Evolutionary conservation across 2,113 vertebrate species (phyloP), one percentile per base, ranked within the genome.

Genomic region (Oryzias woworae): DNA sequence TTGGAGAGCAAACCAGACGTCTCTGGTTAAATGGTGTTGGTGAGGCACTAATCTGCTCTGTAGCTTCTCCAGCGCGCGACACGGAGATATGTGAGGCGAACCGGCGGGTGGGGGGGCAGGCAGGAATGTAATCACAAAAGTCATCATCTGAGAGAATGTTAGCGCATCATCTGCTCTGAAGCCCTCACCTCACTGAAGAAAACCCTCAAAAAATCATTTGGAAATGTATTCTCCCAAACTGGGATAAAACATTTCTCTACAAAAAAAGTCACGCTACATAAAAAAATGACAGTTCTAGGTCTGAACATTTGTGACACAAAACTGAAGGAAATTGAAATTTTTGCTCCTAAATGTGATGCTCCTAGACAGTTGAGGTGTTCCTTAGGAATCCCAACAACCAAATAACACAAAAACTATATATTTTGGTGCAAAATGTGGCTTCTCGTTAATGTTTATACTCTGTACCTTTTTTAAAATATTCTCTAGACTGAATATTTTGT

Each of bases 61-160:
- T 50, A 36, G 64, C 26, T 22, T 66, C 65, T 70, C 0, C 23
- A 12, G 36, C 55, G 31, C 70, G 64, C 71, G 72, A 71, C 70
- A 16, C 4, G 62, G 58, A 63, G 56, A 78, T 78, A 70, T 78
- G 56, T 63, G 62, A 77, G 69, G 53, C 46, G 7, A 58, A 55
- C 14, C 43, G 55, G 57, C 20, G 20, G 60, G 59, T 60, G 63
- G 73, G 50, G 54, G 53, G 58, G 57, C 66, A 20, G 75, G 75
- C 69, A 81, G 67, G 63, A 62, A 73, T 80, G 76, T 78, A 86
- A 84, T 84, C 81, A 84, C 53, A 54, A 75, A 57, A 49, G 66
- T 52, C 49, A 56, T 49, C 62, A 53, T 52, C 51, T 28, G 56
- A 17, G n/a, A 65, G 60, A 50, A 6, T 52, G 62, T 59, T 31